Percentiles rank a stretch among this genome's conserved stretches.
phyloP scores from a whole-genome alignment of 2,113 vertebrate species.

The Triplophysa siluroides region DNA sequence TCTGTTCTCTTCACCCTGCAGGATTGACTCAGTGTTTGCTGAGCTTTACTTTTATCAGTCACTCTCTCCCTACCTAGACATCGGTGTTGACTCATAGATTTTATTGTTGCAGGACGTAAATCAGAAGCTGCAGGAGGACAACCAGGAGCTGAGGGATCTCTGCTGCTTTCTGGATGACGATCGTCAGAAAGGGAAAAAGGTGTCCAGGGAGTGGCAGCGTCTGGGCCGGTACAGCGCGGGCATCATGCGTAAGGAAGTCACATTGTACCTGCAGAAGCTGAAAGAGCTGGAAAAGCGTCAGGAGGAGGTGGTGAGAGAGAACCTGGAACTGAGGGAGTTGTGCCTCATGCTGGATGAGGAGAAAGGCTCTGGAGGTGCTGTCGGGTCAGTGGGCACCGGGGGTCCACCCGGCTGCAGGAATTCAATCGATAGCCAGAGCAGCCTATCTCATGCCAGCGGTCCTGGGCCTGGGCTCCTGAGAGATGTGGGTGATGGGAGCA shows the following conservation, averaged over 20 bases:
- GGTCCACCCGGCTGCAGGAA: conserved; percentile 78
- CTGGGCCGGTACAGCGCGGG: conserved; percentile 90
- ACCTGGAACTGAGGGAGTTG: conserved; percentile 92
- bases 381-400: conserved; percentile 32
- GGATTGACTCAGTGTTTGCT: neutral
- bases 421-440: conserved; percentile 90
- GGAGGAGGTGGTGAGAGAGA: conserved; percentile 89
- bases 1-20: conserved; percentile 16
- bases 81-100: conserved; percentile 29
- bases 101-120: conserved; percentile 87
- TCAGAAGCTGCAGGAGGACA: conserved; percentile 97
- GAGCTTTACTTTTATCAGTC: neutral
- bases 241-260: conserved; percentile 93
- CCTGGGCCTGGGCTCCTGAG: conserved; percentile 74
- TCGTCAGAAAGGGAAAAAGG: conserved; percentile 93
- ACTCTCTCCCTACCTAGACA: conserved; percentile 12
- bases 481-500: conserved; percentile 93
- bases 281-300: conserved; percentile 92
- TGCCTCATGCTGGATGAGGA: conserved; percentile 94
- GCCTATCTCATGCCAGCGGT: conserved; percentile 79
- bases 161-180: conserved; percentile 98
- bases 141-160: conserved; percentile 94
- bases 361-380: conserved; percentile 65
- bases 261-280: conserved; percentile 90
- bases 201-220: conserved; percentile 95